phyloP scores from a whole-genome alignment of 2,113 vertebrate species.

The Vombatus ursinus region DNA sequence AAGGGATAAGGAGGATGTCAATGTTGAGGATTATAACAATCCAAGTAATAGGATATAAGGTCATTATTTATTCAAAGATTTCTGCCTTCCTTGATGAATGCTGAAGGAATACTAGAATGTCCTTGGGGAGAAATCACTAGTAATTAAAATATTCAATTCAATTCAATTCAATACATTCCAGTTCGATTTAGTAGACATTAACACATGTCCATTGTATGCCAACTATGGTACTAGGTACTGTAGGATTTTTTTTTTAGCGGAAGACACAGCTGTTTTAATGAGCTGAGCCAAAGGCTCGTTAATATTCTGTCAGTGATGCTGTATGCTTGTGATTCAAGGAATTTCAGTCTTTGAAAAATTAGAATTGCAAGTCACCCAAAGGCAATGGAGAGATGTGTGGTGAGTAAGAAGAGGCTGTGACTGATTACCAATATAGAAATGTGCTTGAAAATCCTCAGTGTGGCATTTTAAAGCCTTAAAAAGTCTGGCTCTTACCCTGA shows the following conservation, averaged over 20 bases:
- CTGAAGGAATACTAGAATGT: not conserved
- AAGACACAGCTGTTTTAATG: not conserved
- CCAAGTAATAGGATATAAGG: constrained; percentile 3
- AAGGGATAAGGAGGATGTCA: not conserved
- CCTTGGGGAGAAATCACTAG: not conserved
- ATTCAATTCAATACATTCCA: not conserved
- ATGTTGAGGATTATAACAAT: not conserved
- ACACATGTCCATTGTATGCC: not conserved
- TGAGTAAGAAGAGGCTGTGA: not conserved
- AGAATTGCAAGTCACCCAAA: not conserved
- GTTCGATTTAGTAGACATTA: not conserved
- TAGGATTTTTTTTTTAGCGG: not conserved
- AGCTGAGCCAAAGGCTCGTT: not conserved
- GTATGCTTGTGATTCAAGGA: not conserved
- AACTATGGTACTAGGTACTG: not conserved
- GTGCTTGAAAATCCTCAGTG: not conserved
- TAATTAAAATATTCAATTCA: not conserved
- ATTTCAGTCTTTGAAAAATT: not conserved
- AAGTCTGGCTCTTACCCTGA: not conserved
- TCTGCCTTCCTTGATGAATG: constrained; percentile 8
- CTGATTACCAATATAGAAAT: not conserved
- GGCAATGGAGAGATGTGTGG: not conserved
- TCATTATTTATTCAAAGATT: constrained; percentile 20
- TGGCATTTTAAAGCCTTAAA: not conserved
- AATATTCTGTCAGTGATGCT: not conserved